Evolutionary conservation across 2,113 vertebrate genomes (phyloP).

Genomic region (Orientallactaga bullata): DNA sequence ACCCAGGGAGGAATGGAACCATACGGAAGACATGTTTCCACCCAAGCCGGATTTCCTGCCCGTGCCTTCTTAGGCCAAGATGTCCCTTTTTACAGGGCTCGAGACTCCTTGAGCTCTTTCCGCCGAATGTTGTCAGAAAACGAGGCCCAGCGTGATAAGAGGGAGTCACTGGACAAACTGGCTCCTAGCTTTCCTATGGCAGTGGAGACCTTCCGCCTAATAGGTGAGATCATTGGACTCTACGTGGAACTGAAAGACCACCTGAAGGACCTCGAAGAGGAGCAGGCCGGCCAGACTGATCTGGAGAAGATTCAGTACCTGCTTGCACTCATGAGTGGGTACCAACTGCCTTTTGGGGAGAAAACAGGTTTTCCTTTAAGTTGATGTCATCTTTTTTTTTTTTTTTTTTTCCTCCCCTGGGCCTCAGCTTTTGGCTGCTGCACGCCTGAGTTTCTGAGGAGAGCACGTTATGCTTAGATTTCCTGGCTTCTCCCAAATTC

Average conservation of each 20-base stretch:
- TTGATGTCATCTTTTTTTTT: not conserved
- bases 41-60: not conserved
- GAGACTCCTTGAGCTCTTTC: fast-evolving
- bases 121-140: fast-evolving
- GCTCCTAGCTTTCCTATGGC: slow-evolving; percentile 71
- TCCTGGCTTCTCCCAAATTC: not conserved
- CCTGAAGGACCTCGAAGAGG: slow-evolving; percentile 80
- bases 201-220: slow-evolving; percentile 79
- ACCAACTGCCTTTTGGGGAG: fast-evolving
- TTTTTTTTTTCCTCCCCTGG: too few relatives aligned
- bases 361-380: fast-evolving
- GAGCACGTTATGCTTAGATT: not conserved
- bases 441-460: not conserved
- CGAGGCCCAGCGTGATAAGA: fast-evolving
- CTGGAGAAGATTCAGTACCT: slow-evolving; percentile 81
- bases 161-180: not conserved
- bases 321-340: slow-evolving; percentile 59
- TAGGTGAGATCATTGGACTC: slow-evolving; percentile 79
- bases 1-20: not conserved
- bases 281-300: slow-evolving; percentile 74
- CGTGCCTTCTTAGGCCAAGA: not conserved
- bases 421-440: too few relatives aligned
- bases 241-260: slow-evolving; percentile 82
- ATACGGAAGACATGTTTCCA: not conserved
- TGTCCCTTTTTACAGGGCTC: fast-evolving